Base-by-base conservation (phyloP, 1,140 invertebrate genomes). In the Lepidurus apus region DNA sequence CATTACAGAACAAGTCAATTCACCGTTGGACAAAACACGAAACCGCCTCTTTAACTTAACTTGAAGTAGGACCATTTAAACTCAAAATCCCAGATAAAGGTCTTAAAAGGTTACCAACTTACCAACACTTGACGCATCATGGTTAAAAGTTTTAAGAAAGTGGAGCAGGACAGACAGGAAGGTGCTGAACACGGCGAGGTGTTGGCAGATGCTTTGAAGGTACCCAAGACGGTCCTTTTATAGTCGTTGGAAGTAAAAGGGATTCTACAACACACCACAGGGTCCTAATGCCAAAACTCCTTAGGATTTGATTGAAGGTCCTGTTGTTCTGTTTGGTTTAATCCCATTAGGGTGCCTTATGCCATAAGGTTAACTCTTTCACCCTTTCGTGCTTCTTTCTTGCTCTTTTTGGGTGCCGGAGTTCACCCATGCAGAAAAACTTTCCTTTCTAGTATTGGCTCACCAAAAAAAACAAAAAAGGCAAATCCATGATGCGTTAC, bases 341-440 rank as follows among this genome's bases (percentile, higher is more conserved):
- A 34, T 34, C 34, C 34, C 34, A 34, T 34, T 34, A 34, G 34
- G 34, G 34, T 34, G 34, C 4, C 34, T 34, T 34, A 34, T 34
- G 34, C 0, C 34, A 34, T 34, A 34, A 0, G 4, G 17, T 65
- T n/a, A 13, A 65, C 53, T 65, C 21, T 13, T 65, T 21, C 7
- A 65, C 53, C 53, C 53, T 65, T 65, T 65, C 53, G 13, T 21
- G 21, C 21, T 65, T 65, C 53, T 47, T 47, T 47, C 45, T 65
- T 65, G 7, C n/a, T 17, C n/a, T 9, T n/a, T n/a, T 21, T 65
- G 4, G 21, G 21, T 65, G 17, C 53, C 53, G 21, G 53, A 6
- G 53, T 65, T 13, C 53, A 21, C 13, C 53, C 53, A 65, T 65
- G 53, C 53, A 65, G 17, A 65, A 65, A 65, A 65, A 65, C 53